Evolutionary conservation across 2,888 invertebrate genomes (phyloP).

Genomic region (Odontocolon sp.): DNA sequence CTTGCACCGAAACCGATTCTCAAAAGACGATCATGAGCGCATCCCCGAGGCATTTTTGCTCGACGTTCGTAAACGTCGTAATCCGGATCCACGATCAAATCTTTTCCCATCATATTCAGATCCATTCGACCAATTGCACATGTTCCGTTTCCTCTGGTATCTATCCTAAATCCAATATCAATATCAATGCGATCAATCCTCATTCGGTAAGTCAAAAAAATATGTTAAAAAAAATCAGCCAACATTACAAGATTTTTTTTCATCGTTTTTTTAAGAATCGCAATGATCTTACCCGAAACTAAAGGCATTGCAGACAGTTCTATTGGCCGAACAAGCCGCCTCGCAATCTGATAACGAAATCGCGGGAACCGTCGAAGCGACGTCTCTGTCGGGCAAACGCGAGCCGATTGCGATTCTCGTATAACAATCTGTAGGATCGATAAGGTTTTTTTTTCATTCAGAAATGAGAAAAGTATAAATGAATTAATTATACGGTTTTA

Average conservation of each 20-base stretch:
- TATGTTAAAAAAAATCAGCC: no score
- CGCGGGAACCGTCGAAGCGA: conserved; percentile 77
- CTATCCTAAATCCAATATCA: no score
- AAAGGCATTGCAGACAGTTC: conserved; percentile 81
- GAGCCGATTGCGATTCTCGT: conserved; percentile 82
- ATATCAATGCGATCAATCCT: neutral
- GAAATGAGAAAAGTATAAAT: neutral
- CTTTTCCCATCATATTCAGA: conserved; percentile 81
- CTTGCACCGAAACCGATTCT: conserved; percentile 28
- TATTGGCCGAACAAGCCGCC: conserved; percentile 80
- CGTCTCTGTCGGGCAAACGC: conserved; percentile 78
- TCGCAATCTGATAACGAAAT: conserved; percentile 81
- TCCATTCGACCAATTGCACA: conserved; percentile 82
- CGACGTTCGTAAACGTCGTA: conserved; percentile 84
- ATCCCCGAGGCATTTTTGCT: conserved; percentile 38
- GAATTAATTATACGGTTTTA: neutral
- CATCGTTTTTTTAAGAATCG: neutral
- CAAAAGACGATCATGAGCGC: conserved; percentile 41
- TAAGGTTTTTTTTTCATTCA: neutral
- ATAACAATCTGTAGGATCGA: conserved; percentile 82
- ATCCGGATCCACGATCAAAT: conserved; percentile 83
- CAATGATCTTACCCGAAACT: conserved; percentile 82
- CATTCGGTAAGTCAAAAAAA: no score
- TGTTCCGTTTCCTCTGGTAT: conserved; percentile 84
- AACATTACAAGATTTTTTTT: neutral